A percentile compares a stretch with the other conserved stretches of the same genome.
These are phyloP conservation scores for Campoletis sonorensis DNA, from an alignment of 1,140 invertebrate genomes.

Conservation along the genomic window DNA sequence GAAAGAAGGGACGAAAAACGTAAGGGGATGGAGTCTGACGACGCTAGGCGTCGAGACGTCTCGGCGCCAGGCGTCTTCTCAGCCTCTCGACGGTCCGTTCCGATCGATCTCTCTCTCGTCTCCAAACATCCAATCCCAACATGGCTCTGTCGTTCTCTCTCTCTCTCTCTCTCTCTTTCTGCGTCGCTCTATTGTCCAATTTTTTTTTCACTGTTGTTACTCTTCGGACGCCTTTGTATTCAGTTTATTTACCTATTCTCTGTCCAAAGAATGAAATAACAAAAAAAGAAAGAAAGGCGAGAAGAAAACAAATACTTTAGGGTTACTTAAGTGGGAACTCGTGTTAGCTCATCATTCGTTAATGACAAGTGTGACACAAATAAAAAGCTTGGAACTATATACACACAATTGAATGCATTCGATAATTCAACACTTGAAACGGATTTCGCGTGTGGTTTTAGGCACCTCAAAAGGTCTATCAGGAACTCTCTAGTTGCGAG, in stretches of 20 bases:
- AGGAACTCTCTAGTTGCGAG: too few species aligned
- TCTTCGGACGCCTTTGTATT: neutral
- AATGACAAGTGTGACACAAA: constrained; percentile 1
- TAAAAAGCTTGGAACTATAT: neutral
- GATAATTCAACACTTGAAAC: neutral
- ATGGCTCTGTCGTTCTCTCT: constrained; percentile 26
- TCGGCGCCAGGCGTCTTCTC: constrained; percentile 62
- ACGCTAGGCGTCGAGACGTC: constrained; percentile 66
- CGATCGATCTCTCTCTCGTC: constrained; percentile 18
- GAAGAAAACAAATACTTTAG: too few species aligned
- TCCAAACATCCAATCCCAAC: neutral
- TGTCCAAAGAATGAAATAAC: neutral
- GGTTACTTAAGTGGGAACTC: neutral
- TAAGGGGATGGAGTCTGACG: constrained; percentile 8
- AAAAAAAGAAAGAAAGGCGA: neutral
- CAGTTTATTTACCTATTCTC: constrained; percentile 49
- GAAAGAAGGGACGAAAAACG: neutral
- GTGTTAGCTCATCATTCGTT: neutral
- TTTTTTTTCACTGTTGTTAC: constrained; percentile 40
- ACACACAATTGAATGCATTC: neutral
- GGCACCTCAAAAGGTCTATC: constrained; percentile 14
- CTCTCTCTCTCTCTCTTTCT: constrained; percentile 13
- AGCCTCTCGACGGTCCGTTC: constrained; percentile 49
- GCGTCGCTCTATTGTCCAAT: constrained; percentile 54
- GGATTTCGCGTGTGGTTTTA: constrained; percentile 15